phyloP scores from a whole-genome alignment of 2,888 invertebrate species.

The Amphipoea oculea region DNA sequence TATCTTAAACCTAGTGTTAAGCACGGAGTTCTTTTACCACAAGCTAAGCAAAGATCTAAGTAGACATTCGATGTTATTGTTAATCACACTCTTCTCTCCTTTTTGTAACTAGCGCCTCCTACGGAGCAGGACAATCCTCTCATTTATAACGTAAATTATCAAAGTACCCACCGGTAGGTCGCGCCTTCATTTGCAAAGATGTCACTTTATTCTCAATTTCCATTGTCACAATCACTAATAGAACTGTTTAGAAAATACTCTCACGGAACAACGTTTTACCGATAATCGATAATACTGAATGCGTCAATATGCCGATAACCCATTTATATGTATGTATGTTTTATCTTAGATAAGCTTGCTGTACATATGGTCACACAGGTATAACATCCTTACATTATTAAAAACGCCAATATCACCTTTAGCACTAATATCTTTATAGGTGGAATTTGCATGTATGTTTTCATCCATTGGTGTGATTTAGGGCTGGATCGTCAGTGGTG shows the following conservation, averaged over 20 bases:
- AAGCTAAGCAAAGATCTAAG: not conserved
- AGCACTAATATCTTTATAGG: fast-evolving
- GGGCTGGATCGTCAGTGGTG: conserved; percentile 23
- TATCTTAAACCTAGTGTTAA: not conserved
- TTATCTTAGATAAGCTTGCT: conserved; percentile 80
- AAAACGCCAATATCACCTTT: conserved; percentile 18
- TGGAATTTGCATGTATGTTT: conserved; percentile 15
- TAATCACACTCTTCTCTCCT: not conserved
- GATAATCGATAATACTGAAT: conserved; percentile 77
- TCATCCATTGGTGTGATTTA: not conserved
- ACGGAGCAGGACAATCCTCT: not conserved
- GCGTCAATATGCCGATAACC: conserved; percentile 85
- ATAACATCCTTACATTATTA: conserved; percentile 26
- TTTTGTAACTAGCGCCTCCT: not conserved
- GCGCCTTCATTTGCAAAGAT: conserved; percentile 76
- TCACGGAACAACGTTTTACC: conserved; percentile 38
- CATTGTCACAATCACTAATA: conserved; percentile 66
- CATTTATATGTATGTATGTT: conserved; percentile 70
- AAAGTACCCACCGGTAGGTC: conserved; percentile 66
- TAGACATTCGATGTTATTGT: not conserved
- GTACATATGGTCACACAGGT: conserved; percentile 30
- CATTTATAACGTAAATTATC: not conserved
- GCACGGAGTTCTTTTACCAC: not conserved
- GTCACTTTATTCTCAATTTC: conserved; percentile 66
- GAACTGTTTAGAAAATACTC: conserved; percentile 14